Conservation (phyloP, 2,888 invertebrate genomes). For the Ptilodon capucinus region DNA sequence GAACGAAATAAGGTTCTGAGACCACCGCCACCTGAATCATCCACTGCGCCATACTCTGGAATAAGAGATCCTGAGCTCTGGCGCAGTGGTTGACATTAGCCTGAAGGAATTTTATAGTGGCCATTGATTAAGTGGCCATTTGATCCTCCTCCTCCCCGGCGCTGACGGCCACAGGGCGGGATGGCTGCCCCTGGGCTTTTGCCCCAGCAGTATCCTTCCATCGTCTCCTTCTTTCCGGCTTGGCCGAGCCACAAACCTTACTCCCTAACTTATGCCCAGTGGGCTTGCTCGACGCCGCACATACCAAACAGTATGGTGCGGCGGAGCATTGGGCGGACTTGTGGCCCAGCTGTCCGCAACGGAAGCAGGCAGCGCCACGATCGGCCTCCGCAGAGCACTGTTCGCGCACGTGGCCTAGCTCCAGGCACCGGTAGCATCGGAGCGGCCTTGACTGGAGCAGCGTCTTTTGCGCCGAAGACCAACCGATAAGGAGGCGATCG, state of each 20-base stretch:
- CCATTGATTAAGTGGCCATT: no score
- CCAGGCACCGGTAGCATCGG: neutral
- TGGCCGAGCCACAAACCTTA: no score
- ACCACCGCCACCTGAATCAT: conserved; percentile 1
- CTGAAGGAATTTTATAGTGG: conserved; percentile 4
- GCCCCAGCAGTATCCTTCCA: neutral
- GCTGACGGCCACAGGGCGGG: neutral
- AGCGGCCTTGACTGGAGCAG: neutral
- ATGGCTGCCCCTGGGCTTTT: neutral
- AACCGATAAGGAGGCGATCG: no score
- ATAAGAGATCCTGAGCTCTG: conserved; percentile 6
- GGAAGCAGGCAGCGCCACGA: neutral
- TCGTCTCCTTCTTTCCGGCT: no score
- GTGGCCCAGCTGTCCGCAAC: neutral
- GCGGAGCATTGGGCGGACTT: neutral
- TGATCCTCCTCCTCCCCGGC: no score
- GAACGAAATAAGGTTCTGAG: conserved; percentile 2
- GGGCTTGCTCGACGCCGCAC: neutral
- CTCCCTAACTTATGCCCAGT: no score
- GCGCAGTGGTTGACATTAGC: conserved; percentile 8
- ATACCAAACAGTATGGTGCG: neutral
- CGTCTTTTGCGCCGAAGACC: neutral
- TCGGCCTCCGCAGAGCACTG: neutral
- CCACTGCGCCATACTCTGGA: conserved; percentile 8
- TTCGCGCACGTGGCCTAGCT: neutral